These are phyloP conservation scores for Drosophila pseudotalamancana DNA, from an alignment of 2,888 invertebrate genomes.

Conservation along the genomic window DNA sequence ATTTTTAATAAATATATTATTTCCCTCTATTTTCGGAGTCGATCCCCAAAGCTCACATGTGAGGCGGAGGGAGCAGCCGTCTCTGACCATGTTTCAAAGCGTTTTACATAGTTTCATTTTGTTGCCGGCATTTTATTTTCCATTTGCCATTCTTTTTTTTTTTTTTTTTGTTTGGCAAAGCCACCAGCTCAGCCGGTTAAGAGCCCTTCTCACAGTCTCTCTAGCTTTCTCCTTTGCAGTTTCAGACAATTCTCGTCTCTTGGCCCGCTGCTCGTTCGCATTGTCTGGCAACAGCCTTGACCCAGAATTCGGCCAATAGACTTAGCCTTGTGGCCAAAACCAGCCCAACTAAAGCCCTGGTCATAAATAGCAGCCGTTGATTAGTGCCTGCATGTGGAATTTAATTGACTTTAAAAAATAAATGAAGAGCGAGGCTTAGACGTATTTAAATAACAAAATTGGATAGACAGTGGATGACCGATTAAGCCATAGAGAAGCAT, in stretches of 20 bases:
- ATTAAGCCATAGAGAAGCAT: no score
- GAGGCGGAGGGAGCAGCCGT: not conserved
- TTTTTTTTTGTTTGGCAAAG: slow-evolving; percentile 39
- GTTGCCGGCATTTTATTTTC: slow-evolving; percentile 3
- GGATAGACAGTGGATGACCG: not conserved
- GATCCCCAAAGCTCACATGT: slow-evolving; percentile 38
- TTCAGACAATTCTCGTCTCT: slow-evolving; percentile 31
- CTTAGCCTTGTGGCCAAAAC: slow-evolving; percentile 20
- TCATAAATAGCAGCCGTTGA: slow-evolving; percentile 59
- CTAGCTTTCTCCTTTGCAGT: not conserved
- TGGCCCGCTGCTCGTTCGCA: not conserved
- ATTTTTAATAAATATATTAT: slow-evolving; percentile 77
- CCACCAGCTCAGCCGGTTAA: slow-evolving; percentile 3
- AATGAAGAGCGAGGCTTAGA: slow-evolving; percentile 5
- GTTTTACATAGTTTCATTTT: slow-evolving; percentile 54
- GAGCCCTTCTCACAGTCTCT: not conserved
- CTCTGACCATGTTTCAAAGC: slow-evolving; percentile 22
- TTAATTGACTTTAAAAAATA: slow-evolving; percentile 54
- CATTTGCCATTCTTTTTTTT: slow-evolving; percentile 1
- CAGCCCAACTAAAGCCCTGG: not conserved
- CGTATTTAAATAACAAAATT: not conserved
- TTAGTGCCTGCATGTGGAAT: slow-evolving; percentile 44
- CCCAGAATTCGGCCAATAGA: slow-evolving; percentile 39
- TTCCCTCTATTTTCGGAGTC: slow-evolving; percentile 17
- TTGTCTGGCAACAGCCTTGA: slow-evolving; percentile 50